These are phyloP conservation scores for Drosophila setosimentum DNA, from an alignment of 2,888 invertebrate species.

Conservation along the genomic window DNA sequence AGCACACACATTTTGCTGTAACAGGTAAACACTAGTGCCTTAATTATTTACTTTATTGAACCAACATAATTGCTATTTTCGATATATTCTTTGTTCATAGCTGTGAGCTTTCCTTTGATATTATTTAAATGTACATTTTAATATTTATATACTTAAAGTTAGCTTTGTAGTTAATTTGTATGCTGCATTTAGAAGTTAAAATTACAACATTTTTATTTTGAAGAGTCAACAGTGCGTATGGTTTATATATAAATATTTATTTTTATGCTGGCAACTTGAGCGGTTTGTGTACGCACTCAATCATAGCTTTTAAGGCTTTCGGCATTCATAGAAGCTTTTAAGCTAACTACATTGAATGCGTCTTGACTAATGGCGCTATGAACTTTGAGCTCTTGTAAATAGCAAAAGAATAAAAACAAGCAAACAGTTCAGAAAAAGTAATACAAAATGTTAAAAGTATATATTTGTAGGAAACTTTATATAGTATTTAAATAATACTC, in stretches of 20 bases:
- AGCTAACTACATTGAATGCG: conserved; percentile 31
- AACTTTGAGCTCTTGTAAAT: conserved; percentile 10
- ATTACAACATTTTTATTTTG: too few species aligned
- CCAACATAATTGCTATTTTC: background rate
- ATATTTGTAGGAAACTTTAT: background rate
- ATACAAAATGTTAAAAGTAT: background rate
- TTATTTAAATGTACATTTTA: background rate
- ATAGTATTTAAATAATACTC: background rate
- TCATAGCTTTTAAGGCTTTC: conserved; percentile 2
- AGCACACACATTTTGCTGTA: background rate
- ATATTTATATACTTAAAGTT: background rate
- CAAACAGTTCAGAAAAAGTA: background rate
- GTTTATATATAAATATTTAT: conserved; percentile 16
- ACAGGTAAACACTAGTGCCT: background rate
- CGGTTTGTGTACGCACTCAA: conserved; percentile 45
- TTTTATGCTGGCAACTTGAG: conserved; percentile 29
- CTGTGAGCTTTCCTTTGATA: background rate
- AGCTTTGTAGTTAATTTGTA: background rate
- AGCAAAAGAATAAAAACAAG: too few species aligned
- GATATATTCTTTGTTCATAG: accelerated
- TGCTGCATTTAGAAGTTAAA: background rate
- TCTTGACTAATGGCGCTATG: conserved; percentile 23
- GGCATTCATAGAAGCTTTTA: background rate
- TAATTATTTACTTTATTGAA: background rate
- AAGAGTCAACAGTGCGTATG: conserved; percentile 46